Conservation (phyloP, 2,888 invertebrate genomes). For the Hecatera dysodea region DNA sequence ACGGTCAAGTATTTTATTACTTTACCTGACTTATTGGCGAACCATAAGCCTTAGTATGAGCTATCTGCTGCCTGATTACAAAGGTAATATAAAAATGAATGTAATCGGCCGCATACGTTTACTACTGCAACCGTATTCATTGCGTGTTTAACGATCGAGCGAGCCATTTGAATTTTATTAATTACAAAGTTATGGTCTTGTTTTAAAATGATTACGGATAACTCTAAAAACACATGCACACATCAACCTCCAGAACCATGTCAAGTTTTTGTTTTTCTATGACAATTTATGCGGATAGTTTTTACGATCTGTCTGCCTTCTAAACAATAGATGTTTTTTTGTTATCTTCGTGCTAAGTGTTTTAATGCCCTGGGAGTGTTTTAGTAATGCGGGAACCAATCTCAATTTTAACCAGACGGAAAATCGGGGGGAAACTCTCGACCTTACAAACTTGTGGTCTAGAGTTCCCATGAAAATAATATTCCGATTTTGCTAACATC, state of each 20-base stretch:
- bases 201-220: no score
- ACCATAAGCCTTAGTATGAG: not conserved
- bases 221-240: no score
- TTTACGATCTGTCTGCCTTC: constrained; percentile 12
- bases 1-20: constrained; percentile 3
- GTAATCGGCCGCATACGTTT: no score
- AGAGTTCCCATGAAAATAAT: not conserved
- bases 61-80: no score
- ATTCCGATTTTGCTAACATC: not conserved
- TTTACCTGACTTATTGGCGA: not conserved
- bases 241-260: not conserved
- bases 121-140: no score
- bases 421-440: not conserved
- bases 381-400: not conserved
- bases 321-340: constrained; percentile 24
- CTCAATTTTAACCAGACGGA: not conserved
- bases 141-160: no score
- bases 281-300: constrained; percentile 20
- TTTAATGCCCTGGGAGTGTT: not conserved
- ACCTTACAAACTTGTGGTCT: no score
- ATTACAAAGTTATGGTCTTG: no score
- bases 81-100: no score
- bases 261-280: not conserved
- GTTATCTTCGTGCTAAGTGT: not conserved
- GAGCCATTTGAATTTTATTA: no score